Percentiles rank a stretch among this genome's conserved stretches.
Evolutionary conservation across 2,888 invertebrate genomes (phyloP).

Genomic region (Drosophila longiperda): DNA sequence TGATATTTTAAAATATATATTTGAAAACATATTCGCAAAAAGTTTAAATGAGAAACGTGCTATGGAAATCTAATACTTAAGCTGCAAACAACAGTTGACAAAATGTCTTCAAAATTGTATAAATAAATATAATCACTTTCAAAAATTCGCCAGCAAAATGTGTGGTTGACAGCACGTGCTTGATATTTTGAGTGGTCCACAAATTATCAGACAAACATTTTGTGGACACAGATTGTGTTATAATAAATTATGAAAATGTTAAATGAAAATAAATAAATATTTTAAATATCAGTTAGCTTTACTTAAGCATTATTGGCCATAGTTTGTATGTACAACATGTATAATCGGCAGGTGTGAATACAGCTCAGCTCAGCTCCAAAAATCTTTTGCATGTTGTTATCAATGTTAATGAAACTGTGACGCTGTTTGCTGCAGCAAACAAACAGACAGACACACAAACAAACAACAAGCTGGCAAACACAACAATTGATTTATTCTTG

Average conservation of each 20-base stretch:
- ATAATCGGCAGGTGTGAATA: conserved; percentile 16
- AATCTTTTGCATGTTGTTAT: conserved; percentile 44
- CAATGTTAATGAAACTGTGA: conserved; percentile 41
- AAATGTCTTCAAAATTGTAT: not conserved
- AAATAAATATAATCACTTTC: not conserved
- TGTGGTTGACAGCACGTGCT: conserved; percentile 23
- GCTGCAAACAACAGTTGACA: conserved; percentile 1
- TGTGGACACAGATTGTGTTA: not conserved
- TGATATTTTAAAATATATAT: not conserved
- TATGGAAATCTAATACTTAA: conserved; percentile 10
- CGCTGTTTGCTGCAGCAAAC: conserved; percentile 56
- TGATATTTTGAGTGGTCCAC: not conserved
- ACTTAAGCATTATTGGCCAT: not conserved
- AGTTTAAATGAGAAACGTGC: not conserved
- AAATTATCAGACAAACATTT: conserved; percentile 6
- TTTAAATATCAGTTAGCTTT: not conserved
- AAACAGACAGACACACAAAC: conserved; percentile 33
- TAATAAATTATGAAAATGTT: not conserved
- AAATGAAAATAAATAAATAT: not conserved
- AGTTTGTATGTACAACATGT: not conserved
- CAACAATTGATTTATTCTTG: conserved; percentile 67
- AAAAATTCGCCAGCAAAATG: not conserved
- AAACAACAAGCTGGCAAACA: conserved; percentile 21
- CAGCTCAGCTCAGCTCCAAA: not conserved
- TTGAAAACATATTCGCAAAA: not conserved